phyloP scores from a whole-genome alignment of 2,113 vertebrate species.

The Leucoraja erinaceus region DNA sequence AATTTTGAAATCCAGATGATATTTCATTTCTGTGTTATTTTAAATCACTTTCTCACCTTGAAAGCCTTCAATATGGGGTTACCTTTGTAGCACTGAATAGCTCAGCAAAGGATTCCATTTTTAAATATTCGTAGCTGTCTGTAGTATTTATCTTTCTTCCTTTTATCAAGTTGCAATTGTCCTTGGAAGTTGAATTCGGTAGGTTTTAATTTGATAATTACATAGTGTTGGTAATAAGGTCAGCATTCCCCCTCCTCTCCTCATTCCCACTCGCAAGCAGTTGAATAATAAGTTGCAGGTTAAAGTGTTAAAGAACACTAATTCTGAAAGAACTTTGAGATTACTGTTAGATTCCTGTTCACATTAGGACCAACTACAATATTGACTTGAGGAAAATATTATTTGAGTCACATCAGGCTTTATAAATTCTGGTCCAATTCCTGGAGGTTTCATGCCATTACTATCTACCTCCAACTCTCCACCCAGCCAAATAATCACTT shows the following conservation, averaged over 20 bases:
- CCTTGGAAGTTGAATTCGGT: background rate
- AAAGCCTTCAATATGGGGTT: background rate
- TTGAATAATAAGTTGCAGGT: background rate
- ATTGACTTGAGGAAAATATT: background rate
- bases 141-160: background rate
- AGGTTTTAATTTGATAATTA: conserved; percentile 1
- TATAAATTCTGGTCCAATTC: background rate
- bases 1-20: background rate
- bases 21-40: background rate
- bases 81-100: background rate
- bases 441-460: background rate
- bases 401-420: background rate
- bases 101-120: background rate
- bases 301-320: background rate
- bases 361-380: conserved; percentile 5
- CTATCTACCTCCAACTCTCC: background rate
- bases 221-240: background rate
- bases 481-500: background rate
- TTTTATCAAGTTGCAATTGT: background rate
- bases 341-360: background rate
- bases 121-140: background rate
- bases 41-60: background rate
- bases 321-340: background rate
- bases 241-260: background rate
- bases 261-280: too few species aligned